A percentile compares a stretch with the other conserved stretches of the same genome.
These are phyloP conservation scores for Anoplolepis gracilipes DNA, from an alignment of 1,140 invertebrate species.

Conservation along the genomic window DNA sequence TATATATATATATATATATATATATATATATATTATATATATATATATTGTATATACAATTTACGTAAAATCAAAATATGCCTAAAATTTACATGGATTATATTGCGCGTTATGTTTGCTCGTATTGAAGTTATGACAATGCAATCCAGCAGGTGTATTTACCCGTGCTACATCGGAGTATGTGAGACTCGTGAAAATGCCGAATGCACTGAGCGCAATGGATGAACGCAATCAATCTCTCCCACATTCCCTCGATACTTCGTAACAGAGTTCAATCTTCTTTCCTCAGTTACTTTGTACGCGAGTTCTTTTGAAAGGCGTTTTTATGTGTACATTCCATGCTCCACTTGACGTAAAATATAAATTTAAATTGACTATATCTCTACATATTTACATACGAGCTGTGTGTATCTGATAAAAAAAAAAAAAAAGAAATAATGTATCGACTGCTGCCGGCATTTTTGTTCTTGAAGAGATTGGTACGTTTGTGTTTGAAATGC, in stretches of 20 bases:
- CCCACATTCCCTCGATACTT: background rate
- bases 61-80: background rate
- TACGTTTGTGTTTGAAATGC: background rate
- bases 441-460: background rate
- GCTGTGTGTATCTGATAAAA: background rate
- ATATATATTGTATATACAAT: background rate
- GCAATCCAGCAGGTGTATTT: background rate
- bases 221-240: constrained; percentile 6
- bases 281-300: background rate
- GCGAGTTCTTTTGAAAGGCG: background rate
- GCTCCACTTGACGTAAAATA: background rate
- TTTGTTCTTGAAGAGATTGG: background rate
- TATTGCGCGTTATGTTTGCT: background rate
- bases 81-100: background rate
- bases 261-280: background rate
- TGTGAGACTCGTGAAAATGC: background rate
- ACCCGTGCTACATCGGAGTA: background rate
- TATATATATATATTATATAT: too few species aligned
- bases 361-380: constrained; percentile 34
- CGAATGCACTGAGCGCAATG: background rate
- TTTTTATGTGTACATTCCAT: background rate
- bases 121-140: background rate
- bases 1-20: too few species aligned
- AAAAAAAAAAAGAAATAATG: background rate
- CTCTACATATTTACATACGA: constrained; percentile 27